Evolutionary conservation across 1,140 invertebrate species (phyloP), one percentile per base, ranked within the genome.

Genomic region (Charaxes varanes): DNA sequence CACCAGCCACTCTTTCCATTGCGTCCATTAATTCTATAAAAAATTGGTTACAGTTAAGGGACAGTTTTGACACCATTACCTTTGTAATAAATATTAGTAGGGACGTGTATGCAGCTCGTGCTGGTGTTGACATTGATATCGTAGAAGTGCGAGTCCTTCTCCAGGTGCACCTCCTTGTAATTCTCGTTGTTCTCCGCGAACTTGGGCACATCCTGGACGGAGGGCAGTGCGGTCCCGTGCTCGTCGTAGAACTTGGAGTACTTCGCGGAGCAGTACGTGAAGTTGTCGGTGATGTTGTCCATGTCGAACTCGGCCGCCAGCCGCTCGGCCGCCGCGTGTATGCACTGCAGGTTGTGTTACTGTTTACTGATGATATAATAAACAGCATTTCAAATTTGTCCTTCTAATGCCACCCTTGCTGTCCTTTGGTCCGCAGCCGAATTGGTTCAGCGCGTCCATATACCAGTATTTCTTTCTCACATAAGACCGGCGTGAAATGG

Each of bases 61-160:
- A 12, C 6, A 32, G 8, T 11, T 19, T 21, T 32, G 27, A 8
- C 38, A 22, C 41, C 30, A 24, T 28, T 86, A 94, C 92, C 88
- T 88, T 86, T 84, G 73, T 97, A 95, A 80, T 90, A 98, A 10
- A 98, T 93, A 86, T 97, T 97, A 1, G 95, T 95, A 1, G 97
- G 96, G 6, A 98, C 92, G 74, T 99, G 96, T 15, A 98, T 92
- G 21, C 95, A 92, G 63, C 95, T 97, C 40, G 89, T 86, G 36
- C 85, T 90, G 3, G 91, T 92, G 71, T 97, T 97, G 3, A 97
- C 92, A 1, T 88, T 87, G 22, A 95, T 90, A 65, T 93, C 91
- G 76, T 92, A 93, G 71, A 97, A 98, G 78, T 96, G 92, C 0
- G 90, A 88, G 70, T 95, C 90, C 19, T 86, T 83, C 45, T 88